Base-by-base conservation (phyloP, 2,113 vertebrate genomes). In the Pluvianellus socialis region DNA sequence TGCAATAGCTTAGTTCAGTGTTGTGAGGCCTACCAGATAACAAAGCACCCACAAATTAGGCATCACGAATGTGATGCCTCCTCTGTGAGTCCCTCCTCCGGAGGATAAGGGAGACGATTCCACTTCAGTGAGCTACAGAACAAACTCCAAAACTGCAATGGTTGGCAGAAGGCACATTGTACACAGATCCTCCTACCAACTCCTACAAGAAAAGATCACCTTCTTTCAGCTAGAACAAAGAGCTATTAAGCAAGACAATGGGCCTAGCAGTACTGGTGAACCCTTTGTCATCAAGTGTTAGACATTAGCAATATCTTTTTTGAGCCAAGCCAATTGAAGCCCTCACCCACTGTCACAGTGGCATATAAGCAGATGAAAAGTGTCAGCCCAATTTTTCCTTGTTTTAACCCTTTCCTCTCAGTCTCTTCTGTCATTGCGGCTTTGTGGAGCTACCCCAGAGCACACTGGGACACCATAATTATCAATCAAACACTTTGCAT, bases 171-270 rank as follows among this genome's bases (percentile, higher is more conserved):
- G 23, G 62, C 49, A 87, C 66, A 45, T 42, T 76, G 76, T 49
- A 89, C 89, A 92, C 77, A 87, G 73, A 91, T 87, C 84, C 76
- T 94, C 80, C 92, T 91, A 92, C 88, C 62, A 74, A 33, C 68
- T 91, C 76, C 92, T 94, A 94, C 88, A 87, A 94, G 80, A 74
- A 93, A 89, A 88, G 11, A 89, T 89, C 89, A 87, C 66, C 88
- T 91, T 91, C 92, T 87, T 94, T 94, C 94, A 93, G 40, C 76
- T 84, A 81, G 86, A 94, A 92, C 88, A 96, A 96, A 95, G 93
- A 77, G 73, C 86, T 91, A 72, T 91, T 89, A 92, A 90, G 72
- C 3, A 22, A 95, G 92, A 91, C 94, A 96, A 95, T 87, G 73
- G 94, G 62, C 61, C 80, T 94, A 92, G 73, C 70, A 79, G 49